Evolutionary conservation across 1,140 invertebrate species (phyloP).

Genomic region (Eueides isabella): DNA sequence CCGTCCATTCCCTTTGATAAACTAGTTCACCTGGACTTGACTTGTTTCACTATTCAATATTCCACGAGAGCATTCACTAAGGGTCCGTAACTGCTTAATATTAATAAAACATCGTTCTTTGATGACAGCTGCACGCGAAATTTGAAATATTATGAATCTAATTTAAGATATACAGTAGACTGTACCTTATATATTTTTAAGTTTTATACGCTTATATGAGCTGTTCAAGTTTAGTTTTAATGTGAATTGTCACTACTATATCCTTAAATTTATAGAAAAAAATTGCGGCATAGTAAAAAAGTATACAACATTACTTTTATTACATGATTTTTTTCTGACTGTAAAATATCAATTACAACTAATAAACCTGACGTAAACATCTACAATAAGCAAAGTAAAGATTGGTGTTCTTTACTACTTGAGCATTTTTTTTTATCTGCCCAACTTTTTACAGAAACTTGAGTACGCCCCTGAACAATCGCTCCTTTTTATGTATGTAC

Average conservation of each 20-base stretch:
- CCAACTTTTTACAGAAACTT: too few species aligned
- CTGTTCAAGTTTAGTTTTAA: background rate
- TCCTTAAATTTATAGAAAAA: background rate
- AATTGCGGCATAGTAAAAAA: too few species aligned
- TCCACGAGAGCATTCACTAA: conserved; percentile 6
- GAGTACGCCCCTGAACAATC: too few species aligned
- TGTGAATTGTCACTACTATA: background rate
- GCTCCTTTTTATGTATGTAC: too few species aligned
- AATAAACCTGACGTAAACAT: too few species aligned
- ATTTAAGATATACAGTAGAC: background rate
- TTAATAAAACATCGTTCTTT: background rate
- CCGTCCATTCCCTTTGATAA: conserved; percentile 31
- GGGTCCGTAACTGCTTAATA: background rate
- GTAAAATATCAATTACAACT: too few species aligned
- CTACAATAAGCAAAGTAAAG: too few species aligned
- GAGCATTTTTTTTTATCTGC: too few species aligned
- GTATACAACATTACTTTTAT: too few species aligned
- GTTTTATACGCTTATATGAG: background rate
- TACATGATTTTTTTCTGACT: too few species aligned
- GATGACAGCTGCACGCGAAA: background rate
- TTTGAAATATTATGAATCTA: background rate
- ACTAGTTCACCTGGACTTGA: conserved; percentile 24
- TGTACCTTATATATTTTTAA: background rate
- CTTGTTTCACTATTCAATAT: conserved; percentile 23
- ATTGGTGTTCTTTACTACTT: too few species aligned